Conservation (phyloP, 2,888 invertebrate genomes). For the Papilio elwesi region DNA sequence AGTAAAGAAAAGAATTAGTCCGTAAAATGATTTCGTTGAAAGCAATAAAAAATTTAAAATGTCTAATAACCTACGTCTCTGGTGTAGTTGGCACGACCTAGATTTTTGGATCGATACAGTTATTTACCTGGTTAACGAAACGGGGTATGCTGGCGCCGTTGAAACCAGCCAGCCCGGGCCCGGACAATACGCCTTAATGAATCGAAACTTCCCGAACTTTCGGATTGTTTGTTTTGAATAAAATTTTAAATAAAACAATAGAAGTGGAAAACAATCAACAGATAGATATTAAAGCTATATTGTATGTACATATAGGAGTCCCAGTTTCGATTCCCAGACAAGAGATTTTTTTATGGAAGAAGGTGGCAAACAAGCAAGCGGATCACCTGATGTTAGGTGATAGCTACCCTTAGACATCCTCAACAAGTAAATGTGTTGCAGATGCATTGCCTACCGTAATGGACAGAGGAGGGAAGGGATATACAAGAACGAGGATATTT, state of each 20-base stretch:
- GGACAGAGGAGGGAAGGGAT: too few species aligned
- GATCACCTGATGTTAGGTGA: too few species aligned
- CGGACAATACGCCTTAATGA: slow-evolving; percentile 1
- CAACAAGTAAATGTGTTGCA: too few species aligned
- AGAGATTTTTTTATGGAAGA: too few species aligned
- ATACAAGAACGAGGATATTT: too few species aligned
- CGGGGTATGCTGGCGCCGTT: slow-evolving; percentile 8
- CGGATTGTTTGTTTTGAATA: neutral
- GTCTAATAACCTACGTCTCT: neutral
- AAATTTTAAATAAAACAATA: neutral
- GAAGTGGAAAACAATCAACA: neutral
- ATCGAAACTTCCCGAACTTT: neutral
- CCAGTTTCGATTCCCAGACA: too few species aligned
- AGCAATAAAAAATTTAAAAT: slow-evolving; percentile 8
- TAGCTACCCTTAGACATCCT: too few species aligned
- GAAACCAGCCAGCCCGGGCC: neutral
- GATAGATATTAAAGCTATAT: too few species aligned
- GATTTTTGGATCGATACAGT: slow-evolving; percentile 31
- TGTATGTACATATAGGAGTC: too few species aligned
- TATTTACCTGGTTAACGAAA: slow-evolving; percentile 29
- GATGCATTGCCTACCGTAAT: too few species aligned
- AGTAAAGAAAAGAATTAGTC: neutral
- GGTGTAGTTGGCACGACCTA: slow-evolving; percentile 14
- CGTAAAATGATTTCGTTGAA: neutral
- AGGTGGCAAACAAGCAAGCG: too few species aligned